Base-by-base conservation (phyloP, 2,113 vertebrate species). In the Proterorhinus semilunaris region DNA sequence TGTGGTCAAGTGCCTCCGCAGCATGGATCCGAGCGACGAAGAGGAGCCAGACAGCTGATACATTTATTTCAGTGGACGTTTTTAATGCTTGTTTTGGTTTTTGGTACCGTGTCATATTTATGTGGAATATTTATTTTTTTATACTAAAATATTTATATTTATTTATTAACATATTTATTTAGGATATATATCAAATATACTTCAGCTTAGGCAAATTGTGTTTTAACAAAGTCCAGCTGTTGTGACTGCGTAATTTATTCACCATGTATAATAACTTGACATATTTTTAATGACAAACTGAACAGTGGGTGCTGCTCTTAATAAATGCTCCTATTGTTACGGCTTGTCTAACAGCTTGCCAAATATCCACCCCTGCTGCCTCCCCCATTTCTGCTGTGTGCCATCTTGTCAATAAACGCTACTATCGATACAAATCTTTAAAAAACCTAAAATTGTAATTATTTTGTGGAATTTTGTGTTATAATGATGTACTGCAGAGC, bases 81-180 rank as follows among this genome's bases (percentile, higher is more conserved):
- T 9, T 7, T 15, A 16, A 7, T 9, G n/a, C 21, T 55, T 21
- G 10, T 17, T 17, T 16, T 8, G 3, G 10, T 53, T 53, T 53
- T 53, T 17, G 17, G 16, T 53, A 16, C 9, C 2, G 17, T 54
- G 53, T 27, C 17, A 55, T 55, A 58, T 58, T 58, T 58, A 58
- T 58, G 13, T 42, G 12, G 2, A 7, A 53, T 58, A 58, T 58
- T 58, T 58, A 42, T 58, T 58, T 58, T 84, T 68, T 71, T 11
- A 75, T 50, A 62, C 8, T 57, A 58, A 13, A 49, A 21, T 69
- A 65, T 79, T 74, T 74, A 0, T 84, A 80, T 83, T 76, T 81
- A 70, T 85, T 73, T 88, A 88, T 89, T 82, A 77, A 67, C 64
- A 10, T 82, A 85, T 83, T 83, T 88, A 83, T 83, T 79, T 16